Evolutionary conservation across 2,797 vertebrate species (phyloP).

Genomic region (Emydoidea blandingii): DNA sequence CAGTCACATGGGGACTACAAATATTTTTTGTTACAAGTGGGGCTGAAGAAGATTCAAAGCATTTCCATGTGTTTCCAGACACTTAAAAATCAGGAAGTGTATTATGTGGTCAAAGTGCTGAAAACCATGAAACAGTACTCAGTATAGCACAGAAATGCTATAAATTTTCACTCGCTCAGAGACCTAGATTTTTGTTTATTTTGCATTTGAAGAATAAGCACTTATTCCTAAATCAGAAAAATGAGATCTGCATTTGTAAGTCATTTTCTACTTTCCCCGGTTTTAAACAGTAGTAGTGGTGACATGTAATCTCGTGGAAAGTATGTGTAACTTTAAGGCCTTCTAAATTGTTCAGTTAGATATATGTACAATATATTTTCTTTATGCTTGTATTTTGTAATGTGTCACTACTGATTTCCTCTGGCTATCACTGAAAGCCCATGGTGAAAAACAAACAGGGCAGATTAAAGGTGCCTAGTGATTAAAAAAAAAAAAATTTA

Average conservation of each 20-base stretch:
- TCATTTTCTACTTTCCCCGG: neutral
- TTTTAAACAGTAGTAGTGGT: neutral
- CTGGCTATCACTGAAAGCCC: neutral
- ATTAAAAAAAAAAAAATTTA: neutral
- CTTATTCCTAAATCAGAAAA: neutral
- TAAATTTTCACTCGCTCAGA: neutral
- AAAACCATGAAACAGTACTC: neutral
- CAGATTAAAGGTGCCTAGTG: conserved; percentile 24
- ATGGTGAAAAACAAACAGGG: conserved; percentile 9
- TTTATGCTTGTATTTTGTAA: neutral
- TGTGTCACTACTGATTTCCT: neutral
- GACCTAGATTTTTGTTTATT: neutral
- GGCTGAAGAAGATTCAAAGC: neutral
- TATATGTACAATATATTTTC: accelerated
- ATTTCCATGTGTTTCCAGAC: neutral
- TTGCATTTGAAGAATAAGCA: neutral
- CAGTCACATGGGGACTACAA: neutral
- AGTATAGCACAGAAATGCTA: neutral
- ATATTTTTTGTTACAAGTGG: neutral
- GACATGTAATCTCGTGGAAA: neutral
- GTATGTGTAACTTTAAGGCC: neutral
- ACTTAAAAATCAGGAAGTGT: neutral
- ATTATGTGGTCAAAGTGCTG: neutral
- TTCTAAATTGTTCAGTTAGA: neutral
- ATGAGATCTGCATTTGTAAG: neutral